These are phyloP conservation scores for Anser cygnoides DNA, from an alignment of 2,113 vertebrate genomes.

Conservation along the genomic window DNA sequence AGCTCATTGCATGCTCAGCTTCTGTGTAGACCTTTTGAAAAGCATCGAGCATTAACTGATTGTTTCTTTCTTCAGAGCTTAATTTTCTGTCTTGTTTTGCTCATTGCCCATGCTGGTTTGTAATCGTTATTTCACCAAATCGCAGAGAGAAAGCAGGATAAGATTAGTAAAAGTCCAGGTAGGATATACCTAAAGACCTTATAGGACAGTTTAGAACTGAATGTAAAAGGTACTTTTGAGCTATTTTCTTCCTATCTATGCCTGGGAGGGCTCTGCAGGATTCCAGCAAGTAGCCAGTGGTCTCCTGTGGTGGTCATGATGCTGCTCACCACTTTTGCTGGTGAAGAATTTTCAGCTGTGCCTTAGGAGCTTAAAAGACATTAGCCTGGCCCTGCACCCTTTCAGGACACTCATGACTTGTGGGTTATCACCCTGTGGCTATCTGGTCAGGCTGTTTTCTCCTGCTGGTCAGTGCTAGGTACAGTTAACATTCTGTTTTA, in stretches of 20 bases:
- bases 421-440: neutral
- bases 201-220: neutral
- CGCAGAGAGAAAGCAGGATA: neutral
- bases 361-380: neutral
- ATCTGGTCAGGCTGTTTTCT: neutral
- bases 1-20: neutral
- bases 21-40: constrained; percentile 9
- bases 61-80: neutral
- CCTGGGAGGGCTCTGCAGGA: neutral
- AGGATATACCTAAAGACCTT: neutral
- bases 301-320: neutral
- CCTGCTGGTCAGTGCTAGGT: neutral
- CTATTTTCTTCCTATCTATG: neutral
- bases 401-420: neutral
- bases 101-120: neutral
- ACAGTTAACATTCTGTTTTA: neutral
- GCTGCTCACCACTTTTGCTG: neutral
- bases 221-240: neutral
- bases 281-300: neutral
- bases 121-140: neutral
- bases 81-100: neutral
- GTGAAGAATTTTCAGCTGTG: neutral
- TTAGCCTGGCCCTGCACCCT: neutral
- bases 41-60: neutral
- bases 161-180: neutral